Evolutionary conservation across 2,797 vertebrate genomes (phyloP).

Genomic region (Limosa lapponica): DNA sequence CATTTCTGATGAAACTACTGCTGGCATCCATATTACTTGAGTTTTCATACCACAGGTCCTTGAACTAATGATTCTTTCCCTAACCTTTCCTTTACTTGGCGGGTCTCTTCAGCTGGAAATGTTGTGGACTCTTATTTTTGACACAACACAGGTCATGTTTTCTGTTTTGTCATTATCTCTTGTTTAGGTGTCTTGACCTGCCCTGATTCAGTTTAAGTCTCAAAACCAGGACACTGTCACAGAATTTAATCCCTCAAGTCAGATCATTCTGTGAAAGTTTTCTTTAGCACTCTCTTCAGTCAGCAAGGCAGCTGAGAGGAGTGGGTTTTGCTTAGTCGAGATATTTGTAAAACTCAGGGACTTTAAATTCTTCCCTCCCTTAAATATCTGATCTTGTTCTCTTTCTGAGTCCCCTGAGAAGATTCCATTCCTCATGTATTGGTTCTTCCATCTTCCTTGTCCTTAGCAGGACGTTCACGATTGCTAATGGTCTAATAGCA

Average conservation of each 20-base stretch:
- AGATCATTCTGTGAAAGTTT: neutral
- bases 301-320: neutral
- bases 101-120: neutral
- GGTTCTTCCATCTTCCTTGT: neutral
- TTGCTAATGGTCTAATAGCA: accelerated
- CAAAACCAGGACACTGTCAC: neutral
- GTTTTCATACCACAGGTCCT: neutral
- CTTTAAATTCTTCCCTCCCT: neutral
- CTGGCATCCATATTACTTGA: neutral
- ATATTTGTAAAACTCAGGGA: neutral
- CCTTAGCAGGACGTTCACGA: neutral
- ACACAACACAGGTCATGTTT: accelerated
- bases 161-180: neutral
- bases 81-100: neutral
- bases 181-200: neutral
- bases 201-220: neutral
- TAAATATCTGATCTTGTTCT: neutral
- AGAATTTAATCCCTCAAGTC: neutral
- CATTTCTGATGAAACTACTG: neutral
- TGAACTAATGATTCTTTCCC: neutral
- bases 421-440: neutral
- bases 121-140: neutral
- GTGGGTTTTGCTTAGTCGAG: accelerated
- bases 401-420: neutral
- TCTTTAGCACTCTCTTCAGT: neutral